Conservation (phyloP, 2,888 invertebrate species). For the Lithophane semibrunnea region DNA sequence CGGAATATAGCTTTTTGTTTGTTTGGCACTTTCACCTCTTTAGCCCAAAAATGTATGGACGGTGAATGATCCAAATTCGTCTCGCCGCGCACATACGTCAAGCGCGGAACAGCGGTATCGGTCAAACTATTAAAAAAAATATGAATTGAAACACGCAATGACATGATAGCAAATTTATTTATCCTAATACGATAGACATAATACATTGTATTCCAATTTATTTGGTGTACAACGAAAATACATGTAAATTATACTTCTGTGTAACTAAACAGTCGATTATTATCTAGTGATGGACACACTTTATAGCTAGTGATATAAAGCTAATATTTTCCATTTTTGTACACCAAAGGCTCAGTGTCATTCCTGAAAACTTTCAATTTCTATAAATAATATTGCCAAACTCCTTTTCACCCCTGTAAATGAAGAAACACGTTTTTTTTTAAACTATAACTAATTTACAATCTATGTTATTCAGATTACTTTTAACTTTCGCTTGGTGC, state of each 20-base stretch:
- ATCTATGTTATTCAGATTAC: conserved; percentile 70
- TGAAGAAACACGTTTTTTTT: conserved; percentile 65
- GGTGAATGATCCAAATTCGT: too few relatives aligned
- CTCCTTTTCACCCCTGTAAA: conserved; percentile 65
- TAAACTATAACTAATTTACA: conserved; percentile 69
- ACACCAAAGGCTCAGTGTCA: conserved; percentile 71
- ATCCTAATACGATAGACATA: conserved; percentile 85
- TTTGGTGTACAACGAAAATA: conserved; percentile 75
- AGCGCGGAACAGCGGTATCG: too few relatives aligned
- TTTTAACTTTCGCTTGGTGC: conserved; percentile 64
- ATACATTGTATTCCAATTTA: conserved; percentile 79
- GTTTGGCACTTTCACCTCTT: too few relatives aligned
- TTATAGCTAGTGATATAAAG: conserved; percentile 66
- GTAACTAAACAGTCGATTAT: conserved; percentile 66
- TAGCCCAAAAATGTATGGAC: too few relatives aligned
- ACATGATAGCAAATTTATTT: conserved; percentile 89
- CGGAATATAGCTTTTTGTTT: too few relatives aligned
- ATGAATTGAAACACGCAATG: conserved; percentile 70
- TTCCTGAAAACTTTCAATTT: conserved; percentile 50
- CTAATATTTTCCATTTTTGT: conserved; percentile 67
- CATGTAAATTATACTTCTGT: conserved; percentile 72
- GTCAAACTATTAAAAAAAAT: too few relatives aligned
- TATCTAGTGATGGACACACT: conserved; percentile 68
- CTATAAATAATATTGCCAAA: conserved; percentile 72
- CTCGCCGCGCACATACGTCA: too few relatives aligned